Evolutionary conservation across 2,113 vertebrate genomes (phyloP), one percentile per base, ranked within the genome.

Genomic region (Epinephelus moara): DNA sequence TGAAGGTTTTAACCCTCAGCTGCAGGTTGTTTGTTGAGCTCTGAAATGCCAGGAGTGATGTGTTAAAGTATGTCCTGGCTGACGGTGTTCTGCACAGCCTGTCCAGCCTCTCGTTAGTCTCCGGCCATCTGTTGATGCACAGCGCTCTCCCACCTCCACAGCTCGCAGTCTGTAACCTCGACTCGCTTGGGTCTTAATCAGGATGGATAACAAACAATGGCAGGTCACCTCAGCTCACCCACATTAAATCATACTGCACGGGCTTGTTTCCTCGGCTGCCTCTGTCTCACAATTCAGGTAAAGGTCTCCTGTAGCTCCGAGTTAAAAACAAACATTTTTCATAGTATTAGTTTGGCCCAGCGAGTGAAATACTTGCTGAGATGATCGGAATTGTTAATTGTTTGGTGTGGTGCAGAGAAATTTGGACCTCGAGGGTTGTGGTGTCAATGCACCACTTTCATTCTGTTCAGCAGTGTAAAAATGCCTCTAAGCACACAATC

Each of bases 401-500:
- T 76, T 86, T 64, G n/a, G 15, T 53, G 63, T 2, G 0, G 49
- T 30, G 59, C 13, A 3, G 50, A n/a, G 4, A 75, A 82, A 49
- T 23, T 21, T 9, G 10, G 4, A 80, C 60, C 55, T 30, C 0
- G 1, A 11, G 30, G 19, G 11, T n/a, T 53, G 50, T 15, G n/a
- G 30, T 70, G 72, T 88, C 55, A 75, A 49, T 55, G 42, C 70
- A n/a, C 62, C 50, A 9, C 42, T 87, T 77, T 87, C 5, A 49
- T 49, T 86, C 67, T 37, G 42, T 15, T 81, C 75, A 18, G 66
- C 55, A 60, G 70, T 68, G 42, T 83, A 49, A 77, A 89, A 90
- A 84, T 11, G 67, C 61, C 85, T 82, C 53, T 82, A 69, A 86
- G 86, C 75, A 50, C 82, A 85, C 84, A 88, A 86, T 92, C 91